Evolutionary conservation across 1,140 invertebrate genomes (phyloP).

Genomic region (Sinella curviseta): DNA sequence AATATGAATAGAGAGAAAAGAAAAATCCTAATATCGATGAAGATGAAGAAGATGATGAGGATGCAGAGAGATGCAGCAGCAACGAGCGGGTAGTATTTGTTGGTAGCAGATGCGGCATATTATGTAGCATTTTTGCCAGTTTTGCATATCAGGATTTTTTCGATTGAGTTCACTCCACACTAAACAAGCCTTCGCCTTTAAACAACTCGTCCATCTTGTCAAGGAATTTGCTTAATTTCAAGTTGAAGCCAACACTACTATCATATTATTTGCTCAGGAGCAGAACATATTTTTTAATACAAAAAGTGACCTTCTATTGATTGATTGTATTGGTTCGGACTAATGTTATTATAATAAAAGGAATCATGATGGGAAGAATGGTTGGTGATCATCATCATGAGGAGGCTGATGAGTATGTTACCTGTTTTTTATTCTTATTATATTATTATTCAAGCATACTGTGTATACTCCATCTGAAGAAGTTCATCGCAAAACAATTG

Average conservation of each 20-base stretch:
- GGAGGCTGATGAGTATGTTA: too few relatives aligned
- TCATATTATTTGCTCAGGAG: neutral
- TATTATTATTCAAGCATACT: neutral
- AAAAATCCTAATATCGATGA: too few relatives aligned
- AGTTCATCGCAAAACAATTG: too few relatives aligned
- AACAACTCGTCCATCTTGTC: slow-evolving; percentile 7
- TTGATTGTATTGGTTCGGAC: neutral
- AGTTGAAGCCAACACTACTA: neutral
- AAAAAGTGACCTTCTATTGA: slow-evolving; percentile 15
- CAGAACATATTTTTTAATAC: too few relatives aligned
- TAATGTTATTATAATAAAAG: neutral
- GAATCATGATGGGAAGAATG: too few relatives aligned
- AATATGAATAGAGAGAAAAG: too few relatives aligned
- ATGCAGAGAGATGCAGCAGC: neutral
- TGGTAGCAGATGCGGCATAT: too few relatives aligned
- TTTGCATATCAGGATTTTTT: slow-evolving; percentile 27
- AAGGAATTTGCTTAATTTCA: neutral
- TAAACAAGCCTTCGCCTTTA: slow-evolving; percentile 3
- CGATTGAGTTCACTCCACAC: slow-evolving; percentile 9
- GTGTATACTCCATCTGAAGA: neutral
- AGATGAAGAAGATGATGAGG: too few relatives aligned
- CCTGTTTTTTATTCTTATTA: neutral
- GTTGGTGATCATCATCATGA: too few relatives aligned
- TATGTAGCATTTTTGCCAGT: neutral
- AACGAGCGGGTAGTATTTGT: too few relatives aligned